A percentile compares a stretch with the other conserved stretches of the same genome.
These are phyloP conservation scores for Macrosiphum euphorbiae DNA, from an alignment of 2,888 invertebrate species.

Conservation along the genomic window DNA sequence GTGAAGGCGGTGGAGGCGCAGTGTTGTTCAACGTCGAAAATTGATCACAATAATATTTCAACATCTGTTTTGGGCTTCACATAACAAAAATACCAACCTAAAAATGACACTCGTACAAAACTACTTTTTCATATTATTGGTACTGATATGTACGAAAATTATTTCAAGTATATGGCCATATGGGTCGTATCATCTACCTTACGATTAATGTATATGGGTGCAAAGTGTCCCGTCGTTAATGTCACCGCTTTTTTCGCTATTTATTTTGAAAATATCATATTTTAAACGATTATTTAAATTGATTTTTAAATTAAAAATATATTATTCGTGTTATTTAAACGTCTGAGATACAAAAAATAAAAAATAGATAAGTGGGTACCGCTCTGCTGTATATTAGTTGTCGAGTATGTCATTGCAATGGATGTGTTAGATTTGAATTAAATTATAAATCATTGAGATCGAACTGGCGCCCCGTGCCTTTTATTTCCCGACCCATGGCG, in stretches of 20 bases:
- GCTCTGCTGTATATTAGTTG: too few relatives aligned
- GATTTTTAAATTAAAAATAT: background rate
- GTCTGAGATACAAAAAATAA: background rate
- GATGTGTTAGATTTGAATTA: too few relatives aligned
- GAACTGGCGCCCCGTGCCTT: too few relatives aligned
- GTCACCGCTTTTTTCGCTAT: background rate
- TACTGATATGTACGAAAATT: background rate
- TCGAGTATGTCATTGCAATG: too few relatives aligned
- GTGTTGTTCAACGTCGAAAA: background rate
- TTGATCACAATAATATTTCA: too few relatives aligned
- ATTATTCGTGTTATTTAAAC: background rate
- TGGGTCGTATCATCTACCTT: background rate
- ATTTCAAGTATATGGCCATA: too few relatives aligned
- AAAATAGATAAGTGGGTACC: too few relatives aligned
- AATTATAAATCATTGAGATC: too few relatives aligned
- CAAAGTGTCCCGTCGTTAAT: background rate
- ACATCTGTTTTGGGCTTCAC: too few relatives aligned
- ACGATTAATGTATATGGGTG: background rate
- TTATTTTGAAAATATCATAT: background rate
- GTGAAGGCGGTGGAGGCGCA: background rate
- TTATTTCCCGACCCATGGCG: too few relatives aligned
- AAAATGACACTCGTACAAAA: background rate
- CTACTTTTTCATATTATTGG: background rate
- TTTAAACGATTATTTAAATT: background rate
- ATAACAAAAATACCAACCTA: too few relatives aligned